phyloP scores from a whole-genome alignment of 2,797 vertebrate genomes.

The Alcedo atthis region DNA sequence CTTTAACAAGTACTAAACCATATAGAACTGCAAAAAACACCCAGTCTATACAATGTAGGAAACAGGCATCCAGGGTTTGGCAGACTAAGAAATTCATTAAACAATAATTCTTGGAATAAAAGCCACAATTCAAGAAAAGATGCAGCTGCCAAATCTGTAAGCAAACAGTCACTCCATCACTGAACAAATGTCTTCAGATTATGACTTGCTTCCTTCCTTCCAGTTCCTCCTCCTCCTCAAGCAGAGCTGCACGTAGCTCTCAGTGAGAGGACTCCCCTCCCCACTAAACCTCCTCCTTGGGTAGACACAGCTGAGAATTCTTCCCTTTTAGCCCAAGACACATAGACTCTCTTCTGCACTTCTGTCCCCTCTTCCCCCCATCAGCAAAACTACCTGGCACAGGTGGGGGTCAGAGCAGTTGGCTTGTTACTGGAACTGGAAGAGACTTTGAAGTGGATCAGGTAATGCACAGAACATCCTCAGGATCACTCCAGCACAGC shows the following conservation, averaged over 20 bases:
- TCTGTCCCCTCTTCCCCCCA: rapidly evolving
- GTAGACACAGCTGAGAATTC: background rate
- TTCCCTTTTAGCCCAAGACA: background rate
- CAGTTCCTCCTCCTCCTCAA: background rate
- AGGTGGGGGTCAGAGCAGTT: background rate
- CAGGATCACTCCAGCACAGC: background rate
- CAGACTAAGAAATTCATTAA: slow-evolving; percentile 14
- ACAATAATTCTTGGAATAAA: slow-evolving; percentile 36
- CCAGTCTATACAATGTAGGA: background rate
- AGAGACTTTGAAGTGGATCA: background rate
- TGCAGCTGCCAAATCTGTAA: slow-evolving; percentile 50
- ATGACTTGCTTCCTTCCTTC: slow-evolving; percentile 56
- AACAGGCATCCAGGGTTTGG: background rate
- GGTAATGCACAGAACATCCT: background rate
- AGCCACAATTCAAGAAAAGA: background rate
- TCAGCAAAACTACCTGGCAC: background rate
- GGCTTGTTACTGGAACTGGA: background rate
- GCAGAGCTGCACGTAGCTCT: slow-evolving; percentile 13
- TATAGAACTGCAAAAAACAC: background rate
- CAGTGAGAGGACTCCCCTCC: background rate
- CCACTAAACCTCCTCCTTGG: background rate
- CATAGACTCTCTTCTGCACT: background rate
- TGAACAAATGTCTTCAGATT: slow-evolving; percentile 26
- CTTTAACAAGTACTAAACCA: background rate
- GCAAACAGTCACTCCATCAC: background rate